Conservation (phyloP, 2,797 vertebrate genomes). For the Alauda arvensis region DNA sequence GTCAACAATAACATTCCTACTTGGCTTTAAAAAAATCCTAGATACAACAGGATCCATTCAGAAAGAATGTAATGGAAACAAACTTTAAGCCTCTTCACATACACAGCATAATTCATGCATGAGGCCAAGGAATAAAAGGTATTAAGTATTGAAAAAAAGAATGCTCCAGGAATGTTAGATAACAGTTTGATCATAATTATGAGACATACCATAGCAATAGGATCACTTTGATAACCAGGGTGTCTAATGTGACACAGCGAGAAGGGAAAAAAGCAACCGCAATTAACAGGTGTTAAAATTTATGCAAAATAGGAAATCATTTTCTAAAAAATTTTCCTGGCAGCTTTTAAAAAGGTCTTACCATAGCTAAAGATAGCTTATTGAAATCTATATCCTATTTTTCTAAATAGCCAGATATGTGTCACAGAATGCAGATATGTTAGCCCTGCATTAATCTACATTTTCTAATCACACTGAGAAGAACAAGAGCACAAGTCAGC, state of each 20-base stretch:
- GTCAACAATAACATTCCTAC: constrained; percentile 86
- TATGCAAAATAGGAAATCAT: constrained; percentile 49
- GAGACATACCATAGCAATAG: constrained; percentile 77
- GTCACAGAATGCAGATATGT: constrained; percentile 52
- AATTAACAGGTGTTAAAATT: constrained; percentile 69
- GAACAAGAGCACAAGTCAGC: constrained; percentile 25
- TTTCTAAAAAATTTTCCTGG: constrained; percentile 50
- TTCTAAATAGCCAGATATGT: constrained; percentile 57
- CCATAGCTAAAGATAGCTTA: constrained; percentile 38
- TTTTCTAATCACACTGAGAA: constrained; percentile 19
- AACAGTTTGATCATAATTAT: constrained; percentile 86
- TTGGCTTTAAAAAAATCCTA: constrained; percentile 72
- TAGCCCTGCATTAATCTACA: background rate
- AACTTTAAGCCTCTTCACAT: constrained; percentile 81
- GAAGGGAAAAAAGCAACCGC: constrained; percentile 59
- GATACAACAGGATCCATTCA: constrained; percentile 76
- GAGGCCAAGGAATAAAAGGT: constrained; percentile 80
- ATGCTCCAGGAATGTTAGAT: constrained; percentile 86
- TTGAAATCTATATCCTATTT: constrained; percentile 29
- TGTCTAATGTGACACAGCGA: constrained; percentile 61
- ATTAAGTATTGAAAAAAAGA: constrained; percentile 76
- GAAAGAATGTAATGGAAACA: constrained; percentile 80
- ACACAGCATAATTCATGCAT: constrained; percentile 80
- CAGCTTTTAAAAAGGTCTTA: constrained; percentile 31
- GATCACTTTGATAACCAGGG: constrained; percentile 78